Conservation (phyloP, 2,113 vertebrate species). For the Symphodus melops region DNA sequence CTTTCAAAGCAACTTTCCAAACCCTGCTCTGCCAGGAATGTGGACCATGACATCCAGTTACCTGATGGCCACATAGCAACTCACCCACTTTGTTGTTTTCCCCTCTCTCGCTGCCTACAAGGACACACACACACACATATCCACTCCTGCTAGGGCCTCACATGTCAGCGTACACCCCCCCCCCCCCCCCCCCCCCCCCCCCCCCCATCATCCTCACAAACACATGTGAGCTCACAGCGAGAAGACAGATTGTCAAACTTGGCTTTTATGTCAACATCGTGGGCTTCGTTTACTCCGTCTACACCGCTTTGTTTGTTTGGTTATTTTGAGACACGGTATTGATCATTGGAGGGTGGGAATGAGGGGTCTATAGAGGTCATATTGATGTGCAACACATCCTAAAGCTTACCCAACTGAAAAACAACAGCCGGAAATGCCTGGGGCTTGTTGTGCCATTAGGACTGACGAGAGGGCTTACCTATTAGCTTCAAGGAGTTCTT, state of each 20-base stretch:
- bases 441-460: slow-evolving; percentile 33
- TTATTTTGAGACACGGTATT: slow-evolving; percentile 52
- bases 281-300: slow-evolving; percentile 27
- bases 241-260: slow-evolving; percentile 21
- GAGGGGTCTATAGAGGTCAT: slow-evolving; percentile 45
- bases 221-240: slow-evolving; percentile 33
- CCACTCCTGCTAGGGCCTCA: slow-evolving; percentile 54
- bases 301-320: slow-evolving; percentile 6
- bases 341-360: slow-evolving; percentile 49
- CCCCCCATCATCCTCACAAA: slow-evolving; percentile 5
- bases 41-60: slow-evolving; percentile 71
- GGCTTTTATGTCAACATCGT: slow-evolving; percentile 29
- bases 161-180: slow-evolving; percentile 30
- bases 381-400: slow-evolving; percentile 62
- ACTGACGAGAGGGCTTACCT: background rate
- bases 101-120: slow-evolving; percentile 38
- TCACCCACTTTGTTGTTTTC: slow-evolving; percentile 67
- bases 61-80: slow-evolving; percentile 70
- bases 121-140: slow-evolving; percentile 48
- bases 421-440: slow-evolving; percentile 49
- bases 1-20: slow-evolving; percentile 64
- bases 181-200: background rate
- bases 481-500: slow-evolving; percentile 9
- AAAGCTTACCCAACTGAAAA: slow-evolving; percentile 57
- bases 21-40: slow-evolving; percentile 63